A percentile compares a stretch with the other conserved stretches of the same genome.
Evolutionary conservation across 2,797 vertebrate species (phyloP).

Genomic region (Catostomus latipinnis): DNA sequence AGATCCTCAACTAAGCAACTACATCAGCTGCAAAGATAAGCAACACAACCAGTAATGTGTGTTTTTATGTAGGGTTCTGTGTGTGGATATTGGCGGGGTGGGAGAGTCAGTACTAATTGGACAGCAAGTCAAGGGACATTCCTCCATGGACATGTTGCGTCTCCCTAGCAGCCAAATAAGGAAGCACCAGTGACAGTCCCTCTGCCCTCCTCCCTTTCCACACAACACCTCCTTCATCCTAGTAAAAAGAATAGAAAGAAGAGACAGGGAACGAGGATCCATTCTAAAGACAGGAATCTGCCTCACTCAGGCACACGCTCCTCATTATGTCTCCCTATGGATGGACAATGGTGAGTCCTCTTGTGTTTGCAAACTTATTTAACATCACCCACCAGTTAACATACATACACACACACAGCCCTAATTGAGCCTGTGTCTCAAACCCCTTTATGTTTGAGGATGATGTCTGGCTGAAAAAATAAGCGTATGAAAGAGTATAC

Average conservation of each 20-base stretch:
- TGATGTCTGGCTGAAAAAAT: slow-evolving; percentile 71
- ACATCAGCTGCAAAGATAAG: neutral
- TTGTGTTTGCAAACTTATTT: slow-evolving; percentile 68
- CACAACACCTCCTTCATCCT: slow-evolving; percentile 55
- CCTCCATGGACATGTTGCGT: slow-evolving; percentile 77
- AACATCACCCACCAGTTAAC: slow-evolving; percentile 51
- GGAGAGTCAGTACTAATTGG: slow-evolving; percentile 80
- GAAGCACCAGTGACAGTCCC: slow-evolving; percentile 50
- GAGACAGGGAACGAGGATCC: slow-evolving; percentile 60
- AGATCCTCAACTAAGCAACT: neutral
- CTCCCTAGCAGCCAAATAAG: slow-evolving; percentile 85
- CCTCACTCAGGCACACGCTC: slow-evolving; percentile 80
- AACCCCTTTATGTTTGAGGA: slow-evolving; percentile 76
- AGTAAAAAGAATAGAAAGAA: slow-evolving; percentile 26
- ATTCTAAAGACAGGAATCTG: slow-evolving; percentile 73
- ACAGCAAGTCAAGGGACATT: slow-evolving; percentile 85
- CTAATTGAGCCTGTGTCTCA: slow-evolving; percentile 82
- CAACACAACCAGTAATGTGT: no score
- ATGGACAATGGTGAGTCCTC: slow-evolving; percentile 69
- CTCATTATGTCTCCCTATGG: slow-evolving; percentile 85
- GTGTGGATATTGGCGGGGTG: slow-evolving; percentile 18
- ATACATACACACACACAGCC: slow-evolving; percentile 47
- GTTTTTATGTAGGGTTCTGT: slow-evolving; percentile 20
- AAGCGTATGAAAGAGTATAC: slow-evolving; percentile 54
- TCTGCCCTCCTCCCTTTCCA: slow-evolving; percentile 29